A percentile compares a stretch with the other conserved stretches of the same genome.
Evolutionary conservation across 2,797 vertebrate genomes (phyloP).

Genomic region (Cheirogaleus major): DNA sequence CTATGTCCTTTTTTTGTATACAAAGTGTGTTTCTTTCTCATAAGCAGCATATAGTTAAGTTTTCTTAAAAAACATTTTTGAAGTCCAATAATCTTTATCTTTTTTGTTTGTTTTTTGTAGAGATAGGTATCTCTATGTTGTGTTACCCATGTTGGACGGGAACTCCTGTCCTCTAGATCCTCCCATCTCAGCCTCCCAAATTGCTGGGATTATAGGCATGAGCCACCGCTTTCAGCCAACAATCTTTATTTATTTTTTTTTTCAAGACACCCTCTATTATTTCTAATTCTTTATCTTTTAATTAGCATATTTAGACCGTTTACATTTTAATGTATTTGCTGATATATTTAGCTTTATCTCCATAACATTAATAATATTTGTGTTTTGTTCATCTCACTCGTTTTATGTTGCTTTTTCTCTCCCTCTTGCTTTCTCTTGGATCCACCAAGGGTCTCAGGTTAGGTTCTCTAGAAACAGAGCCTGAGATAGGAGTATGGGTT

Average conservation of each 20-base stretch:
- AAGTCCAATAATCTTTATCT: background rate
- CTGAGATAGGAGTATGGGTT: background rate
- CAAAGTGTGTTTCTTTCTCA: background rate
- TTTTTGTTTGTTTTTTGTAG: background rate
- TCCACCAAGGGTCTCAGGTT: background rate
- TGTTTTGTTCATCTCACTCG: background rate
- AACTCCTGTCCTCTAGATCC: too few relatives aligned
- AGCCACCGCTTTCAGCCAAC: too few relatives aligned
- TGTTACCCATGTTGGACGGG: too few relatives aligned
- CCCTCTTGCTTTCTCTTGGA: background rate
- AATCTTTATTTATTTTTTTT: too few relatives aligned
- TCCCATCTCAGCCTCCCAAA: too few relatives aligned
- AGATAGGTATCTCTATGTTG: too few relatives aligned
- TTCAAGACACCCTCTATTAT: too few relatives aligned
- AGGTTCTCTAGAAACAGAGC: background rate
- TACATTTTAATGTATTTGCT: background rate
- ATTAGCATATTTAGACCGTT: background rate
- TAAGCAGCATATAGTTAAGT: background rate
- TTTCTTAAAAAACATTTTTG: background rate
- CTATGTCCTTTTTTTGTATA: background rate
- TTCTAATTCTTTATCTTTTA: background rate
- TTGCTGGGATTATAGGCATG: too few relatives aligned
- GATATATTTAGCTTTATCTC: background rate
- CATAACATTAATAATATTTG: background rate
- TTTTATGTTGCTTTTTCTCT: background rate